A percentile compares a stretch with the other conserved stretches of the same genome.
Conservation (phyloP, 2,113 vertebrate genomes). For the Hemiprocne comata region DNA sequence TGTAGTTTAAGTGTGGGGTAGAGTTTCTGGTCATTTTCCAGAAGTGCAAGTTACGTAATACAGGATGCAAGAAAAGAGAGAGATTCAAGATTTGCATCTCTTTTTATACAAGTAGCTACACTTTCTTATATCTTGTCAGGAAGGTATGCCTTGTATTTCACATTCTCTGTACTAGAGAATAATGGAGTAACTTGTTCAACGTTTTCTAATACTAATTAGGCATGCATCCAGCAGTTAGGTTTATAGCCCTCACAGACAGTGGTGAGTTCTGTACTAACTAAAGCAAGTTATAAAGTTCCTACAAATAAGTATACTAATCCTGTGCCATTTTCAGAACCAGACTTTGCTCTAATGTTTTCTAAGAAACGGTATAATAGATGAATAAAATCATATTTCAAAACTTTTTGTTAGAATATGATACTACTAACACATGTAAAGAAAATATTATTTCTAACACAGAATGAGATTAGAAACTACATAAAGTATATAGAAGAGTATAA, state of each 20-base stretch:
- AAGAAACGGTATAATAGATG: background rate
- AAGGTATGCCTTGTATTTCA: background rate
- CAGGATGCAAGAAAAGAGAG: background rate
- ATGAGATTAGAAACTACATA: background rate
- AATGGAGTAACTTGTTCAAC: background rate
- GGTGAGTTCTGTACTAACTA: background rate
- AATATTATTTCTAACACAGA: background rate
- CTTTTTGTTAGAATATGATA: background rate
- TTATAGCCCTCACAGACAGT: background rate
- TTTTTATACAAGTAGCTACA: background rate
- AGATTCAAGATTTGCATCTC: background rate
- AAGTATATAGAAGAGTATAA: background rate
- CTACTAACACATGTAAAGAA: background rate
- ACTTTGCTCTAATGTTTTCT: background rate
- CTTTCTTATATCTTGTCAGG: background rate
- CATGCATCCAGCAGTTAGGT: background rate
- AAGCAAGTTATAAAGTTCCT: background rate
- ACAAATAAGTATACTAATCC: background rate
- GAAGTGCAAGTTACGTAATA: background rate
- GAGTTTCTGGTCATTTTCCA: background rate
- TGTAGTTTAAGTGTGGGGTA: background rate
- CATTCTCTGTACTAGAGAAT: background rate
- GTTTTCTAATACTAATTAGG: background rate
- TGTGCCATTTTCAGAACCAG: background rate
- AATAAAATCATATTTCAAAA: background rate